Percentiles rank a stretch among this genome's conserved stretches.
Evolutionary conservation across 1,140 invertebrate species (phyloP).

Genomic region (Bradysia coprophila): DNA sequence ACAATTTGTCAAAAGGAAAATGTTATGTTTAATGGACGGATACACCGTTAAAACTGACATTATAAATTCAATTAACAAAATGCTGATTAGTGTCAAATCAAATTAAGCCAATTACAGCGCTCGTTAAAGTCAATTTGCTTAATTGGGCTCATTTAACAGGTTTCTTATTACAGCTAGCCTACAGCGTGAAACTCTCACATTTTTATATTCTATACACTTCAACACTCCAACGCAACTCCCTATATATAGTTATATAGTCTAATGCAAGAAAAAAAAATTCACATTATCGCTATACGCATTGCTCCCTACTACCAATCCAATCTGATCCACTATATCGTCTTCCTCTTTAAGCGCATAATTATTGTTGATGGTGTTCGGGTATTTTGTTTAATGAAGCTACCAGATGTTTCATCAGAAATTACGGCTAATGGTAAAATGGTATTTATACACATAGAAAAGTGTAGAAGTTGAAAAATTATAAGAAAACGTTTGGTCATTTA

Average conservation of each 20-base stretch:
- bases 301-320: no score
- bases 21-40: no score
- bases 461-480: background rate
- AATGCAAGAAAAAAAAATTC: no score
- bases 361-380: background rate
- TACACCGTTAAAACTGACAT: no score
- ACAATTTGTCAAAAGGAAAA: no score
- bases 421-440: background rate
- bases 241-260: no score
- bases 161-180: background rate
- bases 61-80: no score
- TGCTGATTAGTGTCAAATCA: background rate
- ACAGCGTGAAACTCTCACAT: background rate
- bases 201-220: no score
- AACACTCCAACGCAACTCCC: no score
- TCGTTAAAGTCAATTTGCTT: background rate
- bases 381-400: background rate
- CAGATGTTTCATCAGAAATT: background rate
- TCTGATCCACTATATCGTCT: no score
- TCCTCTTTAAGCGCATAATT: background rate
- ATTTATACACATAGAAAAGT: no score
- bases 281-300: no score
- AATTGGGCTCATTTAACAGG: background rate
- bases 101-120: background rate
- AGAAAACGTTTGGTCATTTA: background rate